Base-by-base conservation (phyloP, 2,888 invertebrate genomes). In the Tetragnatha montana region DNA sequence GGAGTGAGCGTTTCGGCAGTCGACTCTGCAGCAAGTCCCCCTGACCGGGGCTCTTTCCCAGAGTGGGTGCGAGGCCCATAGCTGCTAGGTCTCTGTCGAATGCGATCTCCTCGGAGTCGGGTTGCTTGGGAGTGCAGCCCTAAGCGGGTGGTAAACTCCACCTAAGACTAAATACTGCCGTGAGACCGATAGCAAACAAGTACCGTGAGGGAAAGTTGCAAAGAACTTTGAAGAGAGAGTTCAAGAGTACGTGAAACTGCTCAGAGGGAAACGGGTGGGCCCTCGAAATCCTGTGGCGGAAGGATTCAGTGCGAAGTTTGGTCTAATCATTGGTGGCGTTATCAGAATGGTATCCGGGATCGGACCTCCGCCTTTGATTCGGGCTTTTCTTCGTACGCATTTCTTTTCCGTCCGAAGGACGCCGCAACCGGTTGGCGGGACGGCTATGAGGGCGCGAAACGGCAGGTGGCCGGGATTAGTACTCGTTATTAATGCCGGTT, bases 181-280 rank as follows among this genome's bases (percentile, higher is more conserved):
- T 94, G 95, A 95, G 95, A 94, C 95, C 95, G 95, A 95, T 95
- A 95, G 95, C 94, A 94, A 94, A 94, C 93, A 95, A 95, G 95
- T 95, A 95, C 95, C 95, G 95, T 95, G 95, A 95, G 95, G 95
- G 95, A 95, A 95, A 95, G 95, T 93, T 95, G 95, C 94, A 95
- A 95, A 95, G 95, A 94, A 95, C 95, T 95, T 95, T 95, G 95
- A 95, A 95, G 94, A 95, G 94, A 94, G 94, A 94, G 94, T 94
- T 95, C 94, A 95, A 95, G 94, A 95, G 95, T 93, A 93, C 93
- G 93, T 94, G 93, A 95, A 95, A 94, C 94, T 94, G 94, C 93
- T 92, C 90, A 92, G 92, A 93, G 93, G 93, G 17, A 94, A 94
- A 93, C 93, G 93, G 93, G 93, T 92, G 93, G 93, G 93, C 92